phyloP scores from a whole-genome alignment of 1,140 invertebrate species.

The Penaeus vannamei region DNA sequence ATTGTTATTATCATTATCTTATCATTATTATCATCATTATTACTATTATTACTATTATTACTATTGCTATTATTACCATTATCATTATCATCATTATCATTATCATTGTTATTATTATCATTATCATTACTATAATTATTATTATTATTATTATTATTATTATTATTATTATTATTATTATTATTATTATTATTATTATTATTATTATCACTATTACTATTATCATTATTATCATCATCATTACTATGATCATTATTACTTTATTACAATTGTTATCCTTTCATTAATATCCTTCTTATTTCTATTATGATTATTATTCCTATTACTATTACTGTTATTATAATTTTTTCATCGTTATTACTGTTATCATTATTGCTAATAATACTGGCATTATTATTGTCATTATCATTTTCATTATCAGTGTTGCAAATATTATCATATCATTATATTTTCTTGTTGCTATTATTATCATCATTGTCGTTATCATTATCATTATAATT shows the following conservation, averaged over 20 bases:
- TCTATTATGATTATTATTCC: not conserved
- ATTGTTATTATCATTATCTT: not conserved
- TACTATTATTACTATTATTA: not conserved
- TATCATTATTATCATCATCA: not conserved
- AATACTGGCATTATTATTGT: too few relatives aligned
- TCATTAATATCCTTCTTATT: not conserved
- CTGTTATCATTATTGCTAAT: too few relatives aligned
- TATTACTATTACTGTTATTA: not conserved
- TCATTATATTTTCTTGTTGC: too few relatives aligned
- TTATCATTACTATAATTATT: slow-evolving; percentile 11
- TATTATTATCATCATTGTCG: too few relatives aligned
- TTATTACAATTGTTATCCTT: not conserved
- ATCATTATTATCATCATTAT: not conserved
- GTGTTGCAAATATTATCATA: too few relatives aligned
- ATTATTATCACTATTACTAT: slow-evolving; percentile 26
- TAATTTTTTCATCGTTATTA: too few relatives aligned
- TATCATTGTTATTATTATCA: not conserved
- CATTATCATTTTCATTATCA: too few relatives aligned
- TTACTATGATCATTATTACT: not conserved
- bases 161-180: slow-evolving; percentile 23
- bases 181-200: slow-evolving; percentile 13
- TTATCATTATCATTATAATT: too few relatives aligned
- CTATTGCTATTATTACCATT: slow-evolving; percentile 12
- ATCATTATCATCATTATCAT: slow-evolving; percentile 4
- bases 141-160: not conserved